Conservation (phyloP, 2,888 invertebrate species). For the Chydorus sphaericus region DNA sequence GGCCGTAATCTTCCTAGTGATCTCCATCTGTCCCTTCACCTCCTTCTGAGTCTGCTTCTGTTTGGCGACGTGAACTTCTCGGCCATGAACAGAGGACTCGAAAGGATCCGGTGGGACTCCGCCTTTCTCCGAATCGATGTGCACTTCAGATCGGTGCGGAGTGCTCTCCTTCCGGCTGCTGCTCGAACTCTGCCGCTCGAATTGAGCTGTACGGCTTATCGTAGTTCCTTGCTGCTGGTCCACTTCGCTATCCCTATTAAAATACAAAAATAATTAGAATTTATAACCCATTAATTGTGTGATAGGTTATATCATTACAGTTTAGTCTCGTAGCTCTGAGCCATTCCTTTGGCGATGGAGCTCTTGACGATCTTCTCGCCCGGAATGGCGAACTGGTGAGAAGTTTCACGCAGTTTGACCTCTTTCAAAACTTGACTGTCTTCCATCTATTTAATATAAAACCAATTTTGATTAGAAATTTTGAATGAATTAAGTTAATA, state of each 20-base stretch:
- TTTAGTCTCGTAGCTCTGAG: constrained; percentile 65
- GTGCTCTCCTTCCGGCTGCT: constrained; percentile 13
- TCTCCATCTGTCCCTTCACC: constrained; percentile 67
- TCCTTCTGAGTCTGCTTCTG: constrained; percentile 84
- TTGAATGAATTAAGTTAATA: not conserved
- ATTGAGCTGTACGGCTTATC: constrained; percentile 21
- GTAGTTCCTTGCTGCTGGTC: constrained; percentile 29
- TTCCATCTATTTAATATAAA: constrained; percentile 39
- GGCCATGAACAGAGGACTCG: constrained; percentile 73
- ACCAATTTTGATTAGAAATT: not conserved
- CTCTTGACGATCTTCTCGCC: constrained; percentile 62
- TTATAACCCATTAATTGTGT: not conserved
- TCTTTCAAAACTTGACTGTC: constrained; percentile 73
- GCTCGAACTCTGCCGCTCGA: not conserved
- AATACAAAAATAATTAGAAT: not conserved
- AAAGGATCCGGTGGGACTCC: constrained; percentile 48
- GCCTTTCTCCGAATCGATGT: constrained; percentile 19
- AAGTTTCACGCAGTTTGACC: constrained; percentile 55
- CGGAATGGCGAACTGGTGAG: constrained; percentile 69
- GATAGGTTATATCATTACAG: constrained; percentile 48
- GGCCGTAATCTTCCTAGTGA: constrained; percentile 79
- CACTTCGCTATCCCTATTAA: not conserved
- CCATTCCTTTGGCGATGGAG: constrained; percentile 72
- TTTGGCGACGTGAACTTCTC: constrained; percentile 71
- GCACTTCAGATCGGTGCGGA: constrained; percentile 14